Evolutionary conservation across 1,140 invertebrate species (phyloP).

Genomic region (Heliconius eleuchia): DNA sequence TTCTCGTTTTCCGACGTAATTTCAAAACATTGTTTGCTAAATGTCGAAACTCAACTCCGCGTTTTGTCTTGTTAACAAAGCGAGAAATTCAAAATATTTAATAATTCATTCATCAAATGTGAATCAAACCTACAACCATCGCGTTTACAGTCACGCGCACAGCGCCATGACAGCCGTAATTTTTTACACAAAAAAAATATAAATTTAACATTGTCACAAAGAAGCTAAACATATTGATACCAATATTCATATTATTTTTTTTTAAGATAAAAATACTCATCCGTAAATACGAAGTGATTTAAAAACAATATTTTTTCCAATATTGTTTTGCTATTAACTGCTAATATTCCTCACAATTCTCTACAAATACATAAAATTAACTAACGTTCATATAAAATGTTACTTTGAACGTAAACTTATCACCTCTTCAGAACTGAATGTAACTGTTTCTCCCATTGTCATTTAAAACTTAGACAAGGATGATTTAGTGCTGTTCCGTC

Average conservation of each 20-base stretch:
- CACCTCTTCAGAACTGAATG: neutral
- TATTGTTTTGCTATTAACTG: neutral
- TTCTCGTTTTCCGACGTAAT: no score
- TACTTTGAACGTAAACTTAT: neutral
- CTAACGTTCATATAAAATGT: neutral
- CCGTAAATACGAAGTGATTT: no score
- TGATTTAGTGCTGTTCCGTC: neutral
- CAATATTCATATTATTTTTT: no score
- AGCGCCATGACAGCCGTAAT: neutral
- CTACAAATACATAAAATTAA: neutral
- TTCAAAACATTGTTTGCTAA: neutral
- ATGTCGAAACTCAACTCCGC: neutral
- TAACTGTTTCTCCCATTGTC: conserved; percentile 3
- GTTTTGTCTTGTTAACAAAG: neutral
- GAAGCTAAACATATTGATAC: no score
- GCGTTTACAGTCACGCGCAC: neutral
- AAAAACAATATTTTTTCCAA: no score
- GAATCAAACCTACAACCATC: neutral
- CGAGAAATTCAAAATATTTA: neutral
- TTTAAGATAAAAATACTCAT: no score
- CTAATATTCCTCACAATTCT: neutral
- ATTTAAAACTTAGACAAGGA: neutral
- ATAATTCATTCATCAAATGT: neutral
- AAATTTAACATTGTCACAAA: no score
- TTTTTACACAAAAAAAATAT: no score